Evolutionary conservation across 2,888 invertebrate species (phyloP).

Genomic region (Thera britannica): DNA sequence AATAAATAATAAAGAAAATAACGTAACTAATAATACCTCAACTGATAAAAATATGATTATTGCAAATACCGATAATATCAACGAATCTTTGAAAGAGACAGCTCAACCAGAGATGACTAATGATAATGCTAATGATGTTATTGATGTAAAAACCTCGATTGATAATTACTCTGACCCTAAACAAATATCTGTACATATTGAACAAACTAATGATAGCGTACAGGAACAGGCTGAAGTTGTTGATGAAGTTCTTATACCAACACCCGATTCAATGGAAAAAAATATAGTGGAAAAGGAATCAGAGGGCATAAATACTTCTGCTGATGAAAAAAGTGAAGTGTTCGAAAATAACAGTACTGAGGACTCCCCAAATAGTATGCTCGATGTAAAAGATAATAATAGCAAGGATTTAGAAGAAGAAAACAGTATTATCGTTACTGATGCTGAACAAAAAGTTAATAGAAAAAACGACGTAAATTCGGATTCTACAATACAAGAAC

Average conservation of each 20-base stretch:
- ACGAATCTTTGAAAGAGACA: neutral
- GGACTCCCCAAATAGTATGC: neutral
- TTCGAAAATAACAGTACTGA: slow-evolving; percentile 2
- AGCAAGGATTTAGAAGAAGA: neutral
- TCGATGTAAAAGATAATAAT: slow-evolving; percentile 6
- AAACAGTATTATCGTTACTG: neutral
- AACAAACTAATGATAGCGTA: neutral
- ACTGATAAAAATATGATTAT: neutral
- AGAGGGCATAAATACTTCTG: neutral
- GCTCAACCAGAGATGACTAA: neutral
- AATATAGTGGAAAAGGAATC: neutral
- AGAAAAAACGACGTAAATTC: slow-evolving; percentile 17
- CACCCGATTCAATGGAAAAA: slow-evolving; percentile 6
- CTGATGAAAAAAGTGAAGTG: slow-evolving; percentile 1
- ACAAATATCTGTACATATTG: slow-evolving; percentile 2
- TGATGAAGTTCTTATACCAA: neutral
- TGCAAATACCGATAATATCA: neutral
- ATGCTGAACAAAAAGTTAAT: slow-evolving; percentile 8
- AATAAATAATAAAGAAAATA: neutral
- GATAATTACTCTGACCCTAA: slow-evolving; percentile 1
- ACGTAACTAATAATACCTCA: neutral
- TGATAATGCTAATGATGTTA: neutral
- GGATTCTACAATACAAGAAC: slow-evolving; percentile 20
- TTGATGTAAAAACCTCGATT: neutral
- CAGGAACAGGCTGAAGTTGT: neutral